Percentiles rank a stretch among this genome's conserved stretches.
phyloP scores from a whole-genome alignment of 1,140 invertebrate genomes.

The Drosophila funebris region DNA sequence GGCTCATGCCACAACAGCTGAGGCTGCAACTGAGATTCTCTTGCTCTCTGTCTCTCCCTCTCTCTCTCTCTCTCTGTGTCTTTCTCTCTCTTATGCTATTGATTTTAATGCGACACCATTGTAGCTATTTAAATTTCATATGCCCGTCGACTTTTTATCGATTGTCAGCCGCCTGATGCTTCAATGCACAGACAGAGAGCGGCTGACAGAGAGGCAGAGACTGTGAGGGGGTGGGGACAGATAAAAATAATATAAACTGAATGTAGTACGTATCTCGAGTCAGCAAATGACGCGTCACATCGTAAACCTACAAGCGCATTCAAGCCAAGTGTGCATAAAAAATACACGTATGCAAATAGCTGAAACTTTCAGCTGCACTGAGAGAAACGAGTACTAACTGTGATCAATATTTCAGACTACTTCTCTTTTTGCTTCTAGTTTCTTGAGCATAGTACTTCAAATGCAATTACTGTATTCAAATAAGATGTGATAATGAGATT shows the following conservation, averaged over 20 bases:
- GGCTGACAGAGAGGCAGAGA: not conserved
- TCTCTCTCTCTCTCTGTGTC: not conserved
- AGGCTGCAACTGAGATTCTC: conserved; percentile 11
- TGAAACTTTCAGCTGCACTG: not conserved
- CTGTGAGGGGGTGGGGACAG: not conserved
- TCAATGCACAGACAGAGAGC: not conserved
- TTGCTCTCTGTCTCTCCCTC: not conserved
- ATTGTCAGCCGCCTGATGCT: conserved; percentile 32
- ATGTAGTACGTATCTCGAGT: not conserved
- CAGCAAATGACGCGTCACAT: conserved; percentile 29
- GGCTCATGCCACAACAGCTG: conserved; percentile 58
- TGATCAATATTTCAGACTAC: no score
- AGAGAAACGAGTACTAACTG: not conserved
- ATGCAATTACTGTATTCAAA: no score
- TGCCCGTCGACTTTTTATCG: conserved; percentile 35
- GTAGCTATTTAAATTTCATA: conserved; percentile 53
- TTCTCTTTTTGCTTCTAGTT: no score
- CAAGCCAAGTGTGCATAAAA: conserved; percentile 13
- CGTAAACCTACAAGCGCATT: conserved; percentile 15
- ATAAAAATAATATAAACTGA: conserved; percentile 33
- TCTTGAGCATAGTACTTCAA: no score
- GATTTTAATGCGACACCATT: conserved; percentile 51
- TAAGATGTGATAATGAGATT: no score
- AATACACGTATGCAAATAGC: conserved; percentile 19
- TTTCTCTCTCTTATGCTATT: conserved; percentile 40